Evolutionary conservation across 2,888 invertebrate genomes (phyloP), one percentile per base, ranked within the genome.

Genomic region (Mesorhabditis belari): DNA sequence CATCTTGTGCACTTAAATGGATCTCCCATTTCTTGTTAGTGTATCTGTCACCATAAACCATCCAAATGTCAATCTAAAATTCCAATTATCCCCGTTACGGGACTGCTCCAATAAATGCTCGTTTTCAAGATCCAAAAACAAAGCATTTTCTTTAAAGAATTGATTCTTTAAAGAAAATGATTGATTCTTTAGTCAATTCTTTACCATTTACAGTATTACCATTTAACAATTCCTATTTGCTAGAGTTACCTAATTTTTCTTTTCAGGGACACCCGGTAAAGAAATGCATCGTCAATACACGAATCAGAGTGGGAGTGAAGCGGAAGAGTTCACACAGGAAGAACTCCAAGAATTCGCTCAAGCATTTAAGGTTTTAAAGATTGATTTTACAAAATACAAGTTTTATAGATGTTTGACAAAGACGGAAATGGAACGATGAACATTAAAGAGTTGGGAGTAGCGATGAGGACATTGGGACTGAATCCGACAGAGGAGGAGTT

Each of bases 371-470:
- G 76, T 80, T 25, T 35, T 1, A n/a, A 35, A 35, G n/a, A 17
- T 35, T n/a, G 44, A n/a, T 17, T 35, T 9, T 35, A 17, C 44
- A 35, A 35, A 9, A 1, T 21, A 12, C 5, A 6, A 53, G 12
- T 54, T 60, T 51, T 65, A 35, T 35, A 80, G 75, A 69, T 80
- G 66, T 81, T 81, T 67, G 80, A 81, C 66, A 77, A 78, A 60
- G 81, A 81, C 64, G 77, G 77, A 5, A 81, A 80, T 55, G 81
- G 81, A 2, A 81, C 81, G 49, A 81, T 81, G 76, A 80, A 76
- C 65, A 81, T 80, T 57, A 81, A 81, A 65, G 81, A 81, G 64
- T 61, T 81, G 60, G 81, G 81, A 24, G 76, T 79, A 3, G 81
- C 81, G 25, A 81, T 81, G 81, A 63, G 81, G 55, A 81, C 80